Base-by-base conservation (phyloP, 2,888 invertebrate species). In the Orgyia antiqua region DNA sequence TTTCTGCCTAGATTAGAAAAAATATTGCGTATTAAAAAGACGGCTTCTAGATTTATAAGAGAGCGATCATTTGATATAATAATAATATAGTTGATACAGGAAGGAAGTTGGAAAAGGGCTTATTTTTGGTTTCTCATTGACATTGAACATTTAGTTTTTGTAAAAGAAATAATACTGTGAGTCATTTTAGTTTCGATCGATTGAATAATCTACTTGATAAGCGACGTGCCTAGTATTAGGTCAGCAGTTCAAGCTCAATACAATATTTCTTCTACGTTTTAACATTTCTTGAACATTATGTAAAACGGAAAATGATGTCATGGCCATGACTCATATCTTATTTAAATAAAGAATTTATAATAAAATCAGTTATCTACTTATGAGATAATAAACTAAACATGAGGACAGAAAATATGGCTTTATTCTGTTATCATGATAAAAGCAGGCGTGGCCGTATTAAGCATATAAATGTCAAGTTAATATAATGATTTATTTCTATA, bases 221-320 rank as follows among this genome's bases (percentile, higher is more conserved):
- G 58, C 51, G 71, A 54, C 67, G 45, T 68, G 67, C 62, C 65
- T 71, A 66, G 61, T 65, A 58, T 58, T 61, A 65, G 84, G 84
- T 83, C 83, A 83, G 58, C 39, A 71, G 84, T 82, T 84, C 84
- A 82, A 69, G 66, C 68, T 60, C 70, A 73, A 66, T 75, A 62
- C 67, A 70, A 79, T 80, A 82, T 70, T 72, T 82, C 74, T 74
- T 75, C 59, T 48, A 70, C 62, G 66, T 74, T 73, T 77, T 68
- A 72, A 72, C 61, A 73, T 71, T 74, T 69, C 66, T 62, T 66
- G 68, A 64, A 65, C 57, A 67, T 71, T 68, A 59, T 67, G 59
- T 75, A 69, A 78, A 78, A 76, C 69, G 70, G 66, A 71, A 63
- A 72, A 84, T 84, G 83, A 83, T 84, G 79, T 84, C 84, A 83